Base-by-base conservation (phyloP, 2,888 invertebrate species). In the Abrostola tripartita region DNA sequence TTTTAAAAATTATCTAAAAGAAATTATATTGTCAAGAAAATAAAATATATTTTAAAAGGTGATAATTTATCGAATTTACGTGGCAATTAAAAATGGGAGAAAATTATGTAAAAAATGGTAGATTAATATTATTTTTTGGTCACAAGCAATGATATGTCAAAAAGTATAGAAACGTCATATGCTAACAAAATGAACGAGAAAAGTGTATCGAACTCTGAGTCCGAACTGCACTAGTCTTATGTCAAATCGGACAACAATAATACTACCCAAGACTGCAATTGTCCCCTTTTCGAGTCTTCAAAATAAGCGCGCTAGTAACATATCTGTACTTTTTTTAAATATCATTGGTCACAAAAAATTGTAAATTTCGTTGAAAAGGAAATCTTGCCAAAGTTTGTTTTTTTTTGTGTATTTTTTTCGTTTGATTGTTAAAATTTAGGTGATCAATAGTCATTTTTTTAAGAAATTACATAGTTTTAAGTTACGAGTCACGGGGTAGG, bases 61-160 rank as follows among this genome's bases (percentile, higher is more conserved):
- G 92, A 90, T 91, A 92, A 85, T 87, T 82, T 88, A 92, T 91
- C 94, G 94, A 94, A 94, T 94, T 94, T 94, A 94, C 82, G 88
- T 89, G 92, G 89, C 92, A 89, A 89, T 86, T 84, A 81, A 81
- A 77, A 74, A 73, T 70, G 77, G 78, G 61, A 70, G 72, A 57
- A 62, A 65, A 62, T 76, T 70, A 76, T 86, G 85, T 83, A 67
- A 74, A 66, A 70, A 81, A 81, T 85, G 81, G 63, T 67, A 54
- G 73, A 63, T 61, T 86, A 65, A 77, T 81, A 58, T 55, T 65
- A 40, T 50, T 54, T 68, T 77, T 78, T 76, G 77, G 83, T 86
- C 86, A 83, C 84, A 85, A 86, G 54, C n/a, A n/a, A n/a, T n/a
- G n/a, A n/a, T n/a, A n/a, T n/a, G n/a, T n/a, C n/a, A n/a, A n/a